Conservation (phyloP, 2,797 vertebrate genomes). For the Lateolabrax maculatus region DNA sequence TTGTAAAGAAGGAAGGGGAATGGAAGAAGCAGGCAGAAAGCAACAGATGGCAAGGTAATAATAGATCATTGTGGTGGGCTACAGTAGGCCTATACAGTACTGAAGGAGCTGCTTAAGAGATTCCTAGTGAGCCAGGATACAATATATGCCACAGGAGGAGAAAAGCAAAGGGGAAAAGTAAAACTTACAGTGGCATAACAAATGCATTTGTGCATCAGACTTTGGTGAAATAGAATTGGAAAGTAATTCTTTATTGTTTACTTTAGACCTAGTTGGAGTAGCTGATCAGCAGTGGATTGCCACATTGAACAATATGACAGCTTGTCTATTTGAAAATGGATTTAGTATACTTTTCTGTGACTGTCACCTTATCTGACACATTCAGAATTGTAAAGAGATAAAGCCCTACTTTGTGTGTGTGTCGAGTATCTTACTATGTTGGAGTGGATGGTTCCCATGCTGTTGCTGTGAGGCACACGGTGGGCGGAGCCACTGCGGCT, state of each 20-base stretch:
- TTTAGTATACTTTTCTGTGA: conserved; percentile 8
- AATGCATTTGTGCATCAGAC: conserved; percentile 8
- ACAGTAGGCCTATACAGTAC: conserved; percentile 54
- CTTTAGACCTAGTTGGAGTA: conserved; percentile 22
- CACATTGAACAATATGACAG: conserved; percentile 3
- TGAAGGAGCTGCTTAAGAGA: conserved; percentile 37
- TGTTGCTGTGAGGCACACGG: conserved; percentile 87
- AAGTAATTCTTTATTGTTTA: conserved; percentile 15
- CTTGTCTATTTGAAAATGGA: conserved; percentile 20
- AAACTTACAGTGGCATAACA: conserved; percentile 5
- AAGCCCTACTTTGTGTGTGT: neutral
- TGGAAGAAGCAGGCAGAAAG: conserved; percentile 68
- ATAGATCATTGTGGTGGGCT: conserved; percentile 51
- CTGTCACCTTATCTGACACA: conserved; percentile 13
- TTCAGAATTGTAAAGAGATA: conserved; percentile 18
- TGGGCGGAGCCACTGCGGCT: conserved; percentile 90
- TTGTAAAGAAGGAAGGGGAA: conserved; percentile 43
- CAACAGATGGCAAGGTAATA: conserved; percentile 70
- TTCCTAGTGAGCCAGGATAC: conserved; percentile 17
- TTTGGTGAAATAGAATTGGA: conserved; percentile 9
- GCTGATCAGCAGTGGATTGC: conserved; percentile 14
- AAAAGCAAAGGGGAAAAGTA: conserved; percentile 17
- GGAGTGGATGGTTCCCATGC: conserved; percentile 86
- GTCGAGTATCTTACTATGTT: conserved; percentile 86
- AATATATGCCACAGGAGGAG: conserved; percentile 35